These are phyloP conservation scores for Cheilosia vernalis DNA, from an alignment of 2,888 invertebrate genomes.

Conservation along the genomic window DNA sequence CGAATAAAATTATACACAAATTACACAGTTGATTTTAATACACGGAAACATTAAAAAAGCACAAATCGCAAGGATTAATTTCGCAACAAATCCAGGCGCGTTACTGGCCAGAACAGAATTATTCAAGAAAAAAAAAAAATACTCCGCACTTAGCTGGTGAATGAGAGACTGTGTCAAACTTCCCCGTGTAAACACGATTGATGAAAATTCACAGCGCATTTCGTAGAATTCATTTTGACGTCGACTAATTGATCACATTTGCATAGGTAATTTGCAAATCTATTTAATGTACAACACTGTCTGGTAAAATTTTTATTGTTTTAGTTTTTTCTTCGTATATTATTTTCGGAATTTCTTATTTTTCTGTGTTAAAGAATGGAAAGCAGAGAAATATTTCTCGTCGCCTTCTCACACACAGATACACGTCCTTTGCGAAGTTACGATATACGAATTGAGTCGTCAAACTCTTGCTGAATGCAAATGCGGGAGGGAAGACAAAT, in stretches of 20 bases:
- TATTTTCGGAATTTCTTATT: constrained; percentile 24
- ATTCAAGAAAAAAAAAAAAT: constrained; percentile 34
- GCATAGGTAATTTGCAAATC: constrained; percentile 36
- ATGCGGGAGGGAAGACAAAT: constrained; percentile 47
- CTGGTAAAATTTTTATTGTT: not conserved
- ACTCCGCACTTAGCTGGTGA: constrained; percentile 60
- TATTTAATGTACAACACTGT: not conserved
- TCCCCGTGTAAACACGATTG: constrained; percentile 68
- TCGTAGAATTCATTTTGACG: constrained; percentile 42
- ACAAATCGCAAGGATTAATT: not conserved
- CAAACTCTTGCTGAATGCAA: constrained; percentile 68
- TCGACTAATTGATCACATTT: constrained; percentile 27
- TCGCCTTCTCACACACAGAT: constrained; percentile 51
- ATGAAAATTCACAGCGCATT: constrained; percentile 66
- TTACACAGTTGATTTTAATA: constrained; percentile 9
- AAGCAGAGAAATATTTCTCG: constrained; percentile 51
- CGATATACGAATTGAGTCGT: constrained; percentile 40
- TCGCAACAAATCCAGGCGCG: constrained; percentile 34
- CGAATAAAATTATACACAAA: constrained; percentile 11
- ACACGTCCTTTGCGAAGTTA: constrained; percentile 62
- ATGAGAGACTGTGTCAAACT: constrained; percentile 60
- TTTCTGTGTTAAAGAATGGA: constrained; percentile 33
- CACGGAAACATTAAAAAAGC: constrained; percentile 1
- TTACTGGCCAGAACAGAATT: constrained; percentile 18
- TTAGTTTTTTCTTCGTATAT: constrained; percentile 28